Base-by-base conservation (phyloP, 64 coral and sea anemone genomes). In the Montipora efflorescens region DNA sequence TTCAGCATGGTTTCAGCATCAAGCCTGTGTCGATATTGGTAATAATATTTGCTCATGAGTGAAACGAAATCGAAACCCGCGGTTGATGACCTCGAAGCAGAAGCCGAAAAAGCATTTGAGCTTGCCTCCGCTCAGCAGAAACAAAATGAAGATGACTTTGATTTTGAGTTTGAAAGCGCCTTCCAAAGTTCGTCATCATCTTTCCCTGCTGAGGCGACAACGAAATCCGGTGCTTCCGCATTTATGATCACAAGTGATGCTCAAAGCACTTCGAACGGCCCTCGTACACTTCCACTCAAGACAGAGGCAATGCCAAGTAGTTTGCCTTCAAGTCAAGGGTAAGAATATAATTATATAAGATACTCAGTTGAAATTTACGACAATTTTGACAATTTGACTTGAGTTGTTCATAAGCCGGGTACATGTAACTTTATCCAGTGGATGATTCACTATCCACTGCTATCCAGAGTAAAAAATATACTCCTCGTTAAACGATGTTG, bases 301-400 rank as follows among this genome's bases (percentile, higher is more conserved):
- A 88, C 84, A 70, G 84, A 93, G 62, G 92, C 47, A 11, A 20
- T 88, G 18, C 92, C 84, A 10, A 81, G 74, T 18, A 88, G 59
- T 88, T 50, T 72, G 14, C 76, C 92, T 2, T 93, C 83, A 8
- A 79, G 84, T 71, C 51, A 84, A 74, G 83, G 84, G 92, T 88
- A 52, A 93, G 75, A 78, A 45, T 22, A 8, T 69, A 76, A 5
- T 18, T 64, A 12, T 64, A 4, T 76, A 18, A 1, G 23, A 82
- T 22, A 21, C 13, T 59, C 10, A 23, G 11, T 28, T 6, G 53
- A 22, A 13, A 58, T 46, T 13, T 49, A 43, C 13, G 14, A 43
- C 14, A 4, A 67, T 85, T 12, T 62, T 43, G 51, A 36, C 36
- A 36, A 36, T 36, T 36, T 36, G 36, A 36, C 36, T 36, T 36